Evolutionary conservation across 2,888 invertebrate genomes (phyloP).

Genomic region (Aelia acuminata): DNA sequence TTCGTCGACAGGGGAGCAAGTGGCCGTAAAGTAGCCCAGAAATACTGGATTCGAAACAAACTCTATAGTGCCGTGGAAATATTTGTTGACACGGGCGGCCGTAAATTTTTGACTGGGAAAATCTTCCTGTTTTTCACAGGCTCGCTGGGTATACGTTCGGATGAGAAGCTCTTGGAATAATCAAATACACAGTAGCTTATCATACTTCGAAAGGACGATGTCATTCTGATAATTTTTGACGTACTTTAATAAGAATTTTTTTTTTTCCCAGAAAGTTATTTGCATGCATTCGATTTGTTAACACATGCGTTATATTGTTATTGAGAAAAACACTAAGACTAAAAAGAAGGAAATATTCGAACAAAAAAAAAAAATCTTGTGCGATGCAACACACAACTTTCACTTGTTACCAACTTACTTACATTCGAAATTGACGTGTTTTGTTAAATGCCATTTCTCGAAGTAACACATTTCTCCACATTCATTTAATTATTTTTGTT

Average conservation of each 20-base stretch:
- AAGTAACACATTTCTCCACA: too few relatives aligned
- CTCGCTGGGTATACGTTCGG: neutral
- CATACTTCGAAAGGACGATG: neutral
- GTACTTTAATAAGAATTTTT: neutral
- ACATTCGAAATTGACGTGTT: too few relatives aligned
- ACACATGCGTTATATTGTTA: too few relatives aligned
- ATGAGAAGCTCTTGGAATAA: neutral
- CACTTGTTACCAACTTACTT: too few relatives aligned
- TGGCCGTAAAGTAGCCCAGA: neutral
- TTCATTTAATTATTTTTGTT: too few relatives aligned
- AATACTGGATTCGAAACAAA: conserved; percentile 22
- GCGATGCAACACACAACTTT: too few relatives aligned
- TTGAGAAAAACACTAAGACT: too few relatives aligned
- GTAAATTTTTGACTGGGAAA: neutral
- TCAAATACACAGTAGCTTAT: neutral
- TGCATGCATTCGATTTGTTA: too few relatives aligned
- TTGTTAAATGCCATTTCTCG: too few relatives aligned
- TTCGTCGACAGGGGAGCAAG: neutral
- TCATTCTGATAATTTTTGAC: neutral
- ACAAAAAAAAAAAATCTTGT: too few relatives aligned
- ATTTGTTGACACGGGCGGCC: neutral
- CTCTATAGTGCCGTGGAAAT: conserved; percentile 2
- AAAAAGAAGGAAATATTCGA: too few relatives aligned
- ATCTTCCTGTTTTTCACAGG: conserved; percentile 1
- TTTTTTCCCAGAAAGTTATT: neutral